Conservation (phyloP, 2,797 vertebrate species). For the Leptatherina wallacei region DNA sequence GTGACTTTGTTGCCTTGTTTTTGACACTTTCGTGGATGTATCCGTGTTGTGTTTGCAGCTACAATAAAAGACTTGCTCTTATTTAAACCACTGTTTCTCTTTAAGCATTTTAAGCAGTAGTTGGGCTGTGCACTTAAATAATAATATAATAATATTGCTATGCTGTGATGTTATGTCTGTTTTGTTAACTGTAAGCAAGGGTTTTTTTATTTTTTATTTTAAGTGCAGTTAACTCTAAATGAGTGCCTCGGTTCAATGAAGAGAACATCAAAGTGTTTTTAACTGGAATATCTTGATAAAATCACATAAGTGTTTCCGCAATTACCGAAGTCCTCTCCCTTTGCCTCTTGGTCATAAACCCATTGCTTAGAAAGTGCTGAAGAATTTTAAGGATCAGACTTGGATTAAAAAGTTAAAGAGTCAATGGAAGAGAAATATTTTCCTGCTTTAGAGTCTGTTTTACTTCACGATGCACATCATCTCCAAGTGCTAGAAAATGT, state of each 20-base stretch:
- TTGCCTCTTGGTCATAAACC: constrained; percentile 36
- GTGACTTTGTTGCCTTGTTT: constrained; percentile 62
- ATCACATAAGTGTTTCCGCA: constrained; percentile 63
- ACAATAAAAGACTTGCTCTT: constrained; percentile 66
- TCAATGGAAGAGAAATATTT: background rate
- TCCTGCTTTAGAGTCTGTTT: constrained; percentile 33
- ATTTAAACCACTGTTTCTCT: constrained; percentile 28
- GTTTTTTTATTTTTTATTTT: constrained; percentile 8
- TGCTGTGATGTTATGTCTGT: background rate
- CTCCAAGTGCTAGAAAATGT: constrained; percentile 37
- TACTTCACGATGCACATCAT: constrained; percentile 35
- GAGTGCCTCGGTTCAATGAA: constrained; percentile 23
- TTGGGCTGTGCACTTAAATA: background rate
- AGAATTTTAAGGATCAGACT: constrained; percentile 16
- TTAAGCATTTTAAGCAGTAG: background rate
- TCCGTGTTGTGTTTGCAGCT: constrained; percentile 48
- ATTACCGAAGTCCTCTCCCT: constrained; percentile 46
- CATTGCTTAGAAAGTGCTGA: constrained; percentile 32
- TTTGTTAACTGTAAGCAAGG: background rate
- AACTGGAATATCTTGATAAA: constrained; percentile 54
- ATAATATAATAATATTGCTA: background rate
- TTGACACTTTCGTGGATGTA: constrained; percentile 58
- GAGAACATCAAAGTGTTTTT: constrained; percentile 41
- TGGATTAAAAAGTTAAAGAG: constrained; percentile 18
- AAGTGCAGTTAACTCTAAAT: constrained; percentile 34